Percentiles rank a stretch among this genome's conserved stretches.
Conservation (phyloP, 2,888 invertebrate species). For the Vandiemenella viatica region DNA sequence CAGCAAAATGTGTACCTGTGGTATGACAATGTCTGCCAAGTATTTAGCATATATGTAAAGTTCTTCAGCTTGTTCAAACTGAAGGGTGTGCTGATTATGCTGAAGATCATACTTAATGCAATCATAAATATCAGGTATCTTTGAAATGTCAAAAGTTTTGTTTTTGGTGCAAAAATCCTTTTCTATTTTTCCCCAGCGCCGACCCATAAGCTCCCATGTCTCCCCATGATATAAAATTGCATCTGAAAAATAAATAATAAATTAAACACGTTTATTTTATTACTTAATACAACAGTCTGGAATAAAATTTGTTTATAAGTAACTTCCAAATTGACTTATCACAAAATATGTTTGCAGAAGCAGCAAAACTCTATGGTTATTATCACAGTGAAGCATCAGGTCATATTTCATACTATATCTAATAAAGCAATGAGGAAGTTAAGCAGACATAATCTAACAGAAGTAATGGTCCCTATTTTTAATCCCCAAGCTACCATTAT, state of each 20-base stretch:
- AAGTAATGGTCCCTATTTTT: too few species aligned
- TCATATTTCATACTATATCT: too few species aligned
- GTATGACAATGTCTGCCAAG: conserved; percentile 96
- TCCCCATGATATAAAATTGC: conserved; percentile 93
- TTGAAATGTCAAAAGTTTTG: conserved; percentile 89
- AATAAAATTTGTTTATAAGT: too few species aligned
- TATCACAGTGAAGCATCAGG: too few species aligned
- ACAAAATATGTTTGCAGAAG: too few species aligned
- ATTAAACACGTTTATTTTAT: conserved; percentile 2
- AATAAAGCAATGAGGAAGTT: too few species aligned
- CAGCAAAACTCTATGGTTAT: too few species aligned
- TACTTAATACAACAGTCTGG: too few species aligned
- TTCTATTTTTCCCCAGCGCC: conserved; percentile 94
- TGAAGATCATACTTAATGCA: conserved; percentile 98
- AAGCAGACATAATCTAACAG: too few species aligned
- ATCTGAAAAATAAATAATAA: conserved; percentile 36
- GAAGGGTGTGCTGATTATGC: conserved; percentile 90
- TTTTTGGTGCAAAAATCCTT: conserved; percentile 94
- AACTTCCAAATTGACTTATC: too few species aligned
- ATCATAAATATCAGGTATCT: conserved; percentile 98
- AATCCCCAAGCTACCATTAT: too few species aligned
- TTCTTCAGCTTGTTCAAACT: conserved; percentile 84
- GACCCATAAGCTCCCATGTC: conserved; percentile 95
- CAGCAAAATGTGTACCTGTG: conserved; percentile 78
- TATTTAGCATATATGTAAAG: conserved; percentile 91